These are phyloP conservation scores for Olivierus martensii DNA, from an alignment of 1,140 invertebrate species.

Conservation along the genomic window DNA sequence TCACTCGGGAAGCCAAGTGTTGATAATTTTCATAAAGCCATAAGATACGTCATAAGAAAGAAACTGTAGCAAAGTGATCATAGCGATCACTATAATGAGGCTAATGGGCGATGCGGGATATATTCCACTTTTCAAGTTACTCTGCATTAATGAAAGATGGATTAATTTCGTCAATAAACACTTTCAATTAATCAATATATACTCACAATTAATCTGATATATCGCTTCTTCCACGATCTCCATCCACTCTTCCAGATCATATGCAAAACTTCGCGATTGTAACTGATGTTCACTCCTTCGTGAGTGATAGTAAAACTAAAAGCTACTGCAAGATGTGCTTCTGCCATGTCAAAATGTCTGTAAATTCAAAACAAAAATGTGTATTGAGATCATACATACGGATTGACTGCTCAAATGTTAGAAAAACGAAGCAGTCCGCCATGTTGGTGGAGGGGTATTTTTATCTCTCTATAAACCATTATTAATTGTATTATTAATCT, in stretches of 20 bases:
- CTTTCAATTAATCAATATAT: too few relatives aligned
- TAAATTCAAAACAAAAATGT: too few relatives aligned
- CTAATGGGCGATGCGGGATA: conserved; percentile 86
- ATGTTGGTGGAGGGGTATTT: too few relatives aligned
- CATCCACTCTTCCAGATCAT: conserved; percentile 81
- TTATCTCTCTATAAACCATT: too few relatives aligned
- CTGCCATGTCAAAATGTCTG: conserved; percentile 91
- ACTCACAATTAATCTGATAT: conserved; percentile 15
- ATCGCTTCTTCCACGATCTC: conserved; percentile 82
- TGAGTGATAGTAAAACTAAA: conserved; percentile 96
- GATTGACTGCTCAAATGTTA: too few relatives aligned
- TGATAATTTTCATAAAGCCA: conserved; percentile 40
- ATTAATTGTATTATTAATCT: too few relatives aligned
- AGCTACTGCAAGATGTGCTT: conserved; percentile 95
- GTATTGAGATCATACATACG: too few relatives aligned
- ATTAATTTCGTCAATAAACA: too few relatives aligned
- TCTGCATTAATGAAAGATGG: conserved; percentile 43
- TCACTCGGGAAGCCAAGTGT: not conserved
- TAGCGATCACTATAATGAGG: conserved; percentile 57
- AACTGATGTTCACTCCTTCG: conserved; percentile 93
- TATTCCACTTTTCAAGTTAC: conserved; percentile 84
- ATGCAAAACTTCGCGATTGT: conserved; percentile 84
- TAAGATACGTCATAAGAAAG: conserved; percentile 46
- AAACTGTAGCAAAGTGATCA: conserved; percentile 43
- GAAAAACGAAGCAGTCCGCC: too few relatives aligned